Conservation (phyloP, 1,140 invertebrate species). For the Penaeus japonicus region DNA sequence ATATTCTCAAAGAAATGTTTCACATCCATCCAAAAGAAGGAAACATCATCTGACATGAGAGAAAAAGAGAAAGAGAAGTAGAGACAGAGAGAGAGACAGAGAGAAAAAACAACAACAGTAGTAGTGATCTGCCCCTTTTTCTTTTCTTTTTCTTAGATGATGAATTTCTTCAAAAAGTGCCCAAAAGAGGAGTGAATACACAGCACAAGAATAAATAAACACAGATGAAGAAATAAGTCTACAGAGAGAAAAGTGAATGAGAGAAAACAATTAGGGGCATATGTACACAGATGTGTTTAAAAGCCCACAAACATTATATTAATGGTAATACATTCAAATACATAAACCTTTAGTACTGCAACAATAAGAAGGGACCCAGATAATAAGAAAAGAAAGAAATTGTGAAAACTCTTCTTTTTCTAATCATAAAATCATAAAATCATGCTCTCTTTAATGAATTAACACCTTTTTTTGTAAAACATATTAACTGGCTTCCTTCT, state of each 20-base stretch:
- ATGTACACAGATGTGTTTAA: slow-evolving; percentile 14
- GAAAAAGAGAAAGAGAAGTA: neutral
- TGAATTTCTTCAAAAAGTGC: neutral
- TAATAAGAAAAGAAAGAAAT: neutral
- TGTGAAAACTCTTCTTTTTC: neutral
- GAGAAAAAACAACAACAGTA: slow-evolving; percentile 15
- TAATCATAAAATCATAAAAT: neutral
- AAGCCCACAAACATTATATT: slow-evolving; percentile 33
- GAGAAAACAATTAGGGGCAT: slow-evolving; percentile 42
- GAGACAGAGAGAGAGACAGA: neutral
- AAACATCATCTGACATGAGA: neutral
- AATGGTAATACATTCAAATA: slow-evolving; percentile 33
- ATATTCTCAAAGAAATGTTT: slow-evolving; percentile 21
- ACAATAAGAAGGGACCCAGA: slow-evolving; percentile 36
- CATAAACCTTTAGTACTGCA: slow-evolving; percentile 35
- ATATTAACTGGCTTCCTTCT: too few relatives aligned
- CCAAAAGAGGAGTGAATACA: slow-evolving; percentile 23
- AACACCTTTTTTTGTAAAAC: too few relatives aligned
- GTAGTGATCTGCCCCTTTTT: neutral
- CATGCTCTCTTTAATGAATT: neutral
- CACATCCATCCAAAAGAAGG: slow-evolving; percentile 28
- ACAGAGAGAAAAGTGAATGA: slow-evolving; percentile 19
- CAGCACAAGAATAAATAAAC: slow-evolving; percentile 11
- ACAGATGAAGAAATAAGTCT: slow-evolving; percentile 33
- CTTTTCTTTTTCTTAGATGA: neutral